Evolutionary conservation across 2,888 invertebrate species (phyloP).

Genomic region (Strigamia crassipes): DNA sequence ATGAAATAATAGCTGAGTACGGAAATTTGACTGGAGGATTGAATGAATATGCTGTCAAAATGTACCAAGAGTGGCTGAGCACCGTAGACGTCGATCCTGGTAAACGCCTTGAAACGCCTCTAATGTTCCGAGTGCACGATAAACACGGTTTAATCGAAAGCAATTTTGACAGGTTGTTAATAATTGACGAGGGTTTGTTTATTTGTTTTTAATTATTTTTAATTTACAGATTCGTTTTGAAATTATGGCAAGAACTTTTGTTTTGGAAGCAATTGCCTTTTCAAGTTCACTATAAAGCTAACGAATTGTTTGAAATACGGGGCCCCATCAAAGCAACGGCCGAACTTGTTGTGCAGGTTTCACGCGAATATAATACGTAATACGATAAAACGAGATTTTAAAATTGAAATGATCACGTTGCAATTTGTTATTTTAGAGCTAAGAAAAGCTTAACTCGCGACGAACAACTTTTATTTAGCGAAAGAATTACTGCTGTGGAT

Average conservation of each 20-base stretch:
- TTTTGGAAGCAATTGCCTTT: constrained; percentile 74
- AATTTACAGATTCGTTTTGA: constrained; percentile 65
- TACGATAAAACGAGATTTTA: not conserved
- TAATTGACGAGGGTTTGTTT: not conserved
- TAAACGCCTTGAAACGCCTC: constrained; percentile 66
- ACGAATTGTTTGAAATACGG: constrained; percentile 64
- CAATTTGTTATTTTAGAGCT: constrained; percentile 61
- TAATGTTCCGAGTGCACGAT: constrained; percentile 73
- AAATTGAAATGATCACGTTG: not conserved
- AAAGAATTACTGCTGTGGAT: constrained; percentile 67
- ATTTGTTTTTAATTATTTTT: not conserved
- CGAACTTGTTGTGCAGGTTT: constrained; percentile 55
- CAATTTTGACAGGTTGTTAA: constrained; percentile 73
- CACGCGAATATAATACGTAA: constrained; percentile 58
- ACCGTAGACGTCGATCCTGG: constrained; percentile 59
- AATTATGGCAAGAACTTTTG: constrained; percentile 72
- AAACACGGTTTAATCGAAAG: constrained; percentile 71
- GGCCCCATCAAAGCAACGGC: constrained; percentile 58
- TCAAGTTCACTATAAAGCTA: constrained; percentile 72
- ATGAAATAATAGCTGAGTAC: constrained; percentile 73
- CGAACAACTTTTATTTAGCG: constrained; percentile 77
- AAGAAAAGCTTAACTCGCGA: constrained; percentile 73
- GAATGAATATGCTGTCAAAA: constrained; percentile 62
- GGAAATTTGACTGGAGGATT: constrained; percentile 61
- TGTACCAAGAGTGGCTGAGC: constrained; percentile 62